Evolutionary conservation across 2,888 invertebrate species (phyloP).

Genomic region (Anarsia innoxiella): DNA sequence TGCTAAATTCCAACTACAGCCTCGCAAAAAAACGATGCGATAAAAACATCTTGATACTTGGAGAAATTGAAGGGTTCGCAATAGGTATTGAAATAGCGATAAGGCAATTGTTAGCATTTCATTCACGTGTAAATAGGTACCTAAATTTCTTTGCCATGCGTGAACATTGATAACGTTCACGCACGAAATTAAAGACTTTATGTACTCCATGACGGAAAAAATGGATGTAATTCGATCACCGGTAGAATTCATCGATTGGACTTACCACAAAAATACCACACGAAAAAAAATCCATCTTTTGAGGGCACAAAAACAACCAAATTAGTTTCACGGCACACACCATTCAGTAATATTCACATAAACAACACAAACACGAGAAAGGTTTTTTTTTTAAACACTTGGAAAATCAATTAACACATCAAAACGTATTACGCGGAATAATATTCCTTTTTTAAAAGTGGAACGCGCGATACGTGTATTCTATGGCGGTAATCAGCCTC

Average conservation of each 20-base stretch:
- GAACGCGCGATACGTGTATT: conserved; percentile 29
- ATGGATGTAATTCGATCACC: background rate
- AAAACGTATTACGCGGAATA: conserved; percentile 44
- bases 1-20: no score
- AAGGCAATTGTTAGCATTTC: conserved; percentile 3
- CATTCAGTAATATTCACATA: conserved; percentile 33
- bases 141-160: conserved; percentile 1
- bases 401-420: conserved; percentile 25
- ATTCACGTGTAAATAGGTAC: conserved; percentile 5
- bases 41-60: no score
- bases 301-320: conserved; percentile 43
- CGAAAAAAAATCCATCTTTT: conserved; percentile 52
- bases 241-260: conserved; percentile 17
- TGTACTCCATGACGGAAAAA: background rate
- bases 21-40: no score
- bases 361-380: conserved; percentile 31
- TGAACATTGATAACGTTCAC: conserved; percentile 3
- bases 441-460: conserved; percentile 20
- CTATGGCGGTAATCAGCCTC: conserved; percentile 54
- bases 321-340: conserved; percentile 52
- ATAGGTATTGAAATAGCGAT: conserved; percentile 7
- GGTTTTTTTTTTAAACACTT: conserved; percentile 10
- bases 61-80: no score
- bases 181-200: background rate
- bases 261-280: conserved; percentile 57